Percentiles rank a stretch among this genome's conserved stretches.
Evolutionary conservation across 2,888 invertebrate genomes (phyloP).

Genomic region (Altica lythri): DNA sequence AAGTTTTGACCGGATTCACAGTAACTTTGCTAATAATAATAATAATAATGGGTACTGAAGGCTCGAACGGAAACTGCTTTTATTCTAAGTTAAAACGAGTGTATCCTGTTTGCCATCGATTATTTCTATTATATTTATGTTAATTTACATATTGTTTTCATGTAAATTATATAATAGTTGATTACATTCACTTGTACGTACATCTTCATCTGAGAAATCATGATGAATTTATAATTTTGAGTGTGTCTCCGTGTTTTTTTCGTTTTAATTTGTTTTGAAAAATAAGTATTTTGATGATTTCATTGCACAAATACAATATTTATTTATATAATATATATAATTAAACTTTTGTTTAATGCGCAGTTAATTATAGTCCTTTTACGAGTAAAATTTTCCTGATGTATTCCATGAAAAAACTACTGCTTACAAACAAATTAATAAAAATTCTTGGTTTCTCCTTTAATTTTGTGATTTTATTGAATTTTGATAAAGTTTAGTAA

Average conservation of each 20-base stretch:
- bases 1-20: slow-evolving; percentile 9
- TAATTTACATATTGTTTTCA: slow-evolving; percentile 11
- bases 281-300: no score
- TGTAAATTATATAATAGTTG: slow-evolving; percentile 6
- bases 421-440: no score
- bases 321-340: no score
- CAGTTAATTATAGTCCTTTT: no score
- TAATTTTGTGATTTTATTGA: no score
- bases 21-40: not conserved
- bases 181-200: slow-evolving; percentile 4
- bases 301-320: no score
- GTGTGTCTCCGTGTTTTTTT: not conserved
- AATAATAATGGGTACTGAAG: slow-evolving; percentile 29
- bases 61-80: slow-evolving; percentile 29
- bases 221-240: not conserved
- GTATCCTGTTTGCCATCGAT: slow-evolving; percentile 29
- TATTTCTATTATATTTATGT: slow-evolving; percentile 11
- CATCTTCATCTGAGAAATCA: not conserved
- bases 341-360: no score
- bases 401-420: no score
- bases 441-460: no score
- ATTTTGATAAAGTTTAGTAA: no score
- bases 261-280: no score
- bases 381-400: no score
- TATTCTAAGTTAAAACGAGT: slow-evolving; percentile 31